Evolutionary conservation across 2,888 invertebrate genomes (phyloP).

Genomic region (Ommatoiulus sabulosus): DNA sequence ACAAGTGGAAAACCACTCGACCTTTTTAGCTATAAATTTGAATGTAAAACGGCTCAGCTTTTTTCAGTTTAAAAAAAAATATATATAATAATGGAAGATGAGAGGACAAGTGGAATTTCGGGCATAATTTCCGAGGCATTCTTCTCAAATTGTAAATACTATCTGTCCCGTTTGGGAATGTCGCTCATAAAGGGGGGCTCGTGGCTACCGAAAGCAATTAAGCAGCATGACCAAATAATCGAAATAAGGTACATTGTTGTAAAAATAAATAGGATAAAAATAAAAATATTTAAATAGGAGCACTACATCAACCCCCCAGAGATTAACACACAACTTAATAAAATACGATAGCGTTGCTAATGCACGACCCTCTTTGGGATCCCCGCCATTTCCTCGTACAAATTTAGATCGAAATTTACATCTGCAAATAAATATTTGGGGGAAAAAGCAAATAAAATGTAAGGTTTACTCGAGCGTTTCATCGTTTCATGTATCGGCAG

Average conservation of each 20-base stretch:
- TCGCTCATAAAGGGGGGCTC: background rate
- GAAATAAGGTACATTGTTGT: background rate
- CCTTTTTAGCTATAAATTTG: conserved; percentile 17
- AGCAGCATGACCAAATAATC: conserved; percentile 32
- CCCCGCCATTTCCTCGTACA: background rate
- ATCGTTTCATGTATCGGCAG: no score
- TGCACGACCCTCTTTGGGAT: background rate
- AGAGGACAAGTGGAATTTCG: background rate
- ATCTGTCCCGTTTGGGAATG: background rate
- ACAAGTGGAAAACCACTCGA: conserved; percentile 39
- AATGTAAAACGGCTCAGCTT: background rate
- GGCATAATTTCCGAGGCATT: background rate
- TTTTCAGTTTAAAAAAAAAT: background rate
- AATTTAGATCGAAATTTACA: conserved; percentile 42
- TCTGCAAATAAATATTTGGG: conserved; percentile 5
- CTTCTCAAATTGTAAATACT: background rate
- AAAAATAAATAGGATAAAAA: background rate
- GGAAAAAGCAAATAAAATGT: background rate
- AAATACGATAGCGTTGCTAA: conserved; percentile 30
- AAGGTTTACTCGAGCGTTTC: no score
- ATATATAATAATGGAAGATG: background rate
- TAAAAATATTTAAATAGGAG: background rate
- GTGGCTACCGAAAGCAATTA: background rate
- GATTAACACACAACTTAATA: conserved; percentile 25
- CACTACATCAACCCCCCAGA: conserved; percentile 9